phyloP scores from a whole-genome alignment of 2,113 vertebrate species.

The Anoura caudifer region DNA sequence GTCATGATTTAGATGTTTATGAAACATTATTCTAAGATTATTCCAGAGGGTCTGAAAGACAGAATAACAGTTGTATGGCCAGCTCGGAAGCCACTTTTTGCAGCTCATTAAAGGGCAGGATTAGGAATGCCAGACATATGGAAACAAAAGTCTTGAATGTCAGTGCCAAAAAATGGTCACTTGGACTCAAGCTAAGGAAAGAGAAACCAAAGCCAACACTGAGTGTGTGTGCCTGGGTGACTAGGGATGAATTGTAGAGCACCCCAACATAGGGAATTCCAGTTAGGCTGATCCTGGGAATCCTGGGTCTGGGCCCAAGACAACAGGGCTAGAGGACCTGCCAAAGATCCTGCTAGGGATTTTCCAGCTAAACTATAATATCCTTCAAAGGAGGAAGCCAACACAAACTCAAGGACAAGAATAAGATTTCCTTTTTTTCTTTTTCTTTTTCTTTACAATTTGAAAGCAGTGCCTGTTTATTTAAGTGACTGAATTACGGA shows the following conservation, averaged over 20 bases:
- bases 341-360: background rate
- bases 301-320: background rate
- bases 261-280: background rate
- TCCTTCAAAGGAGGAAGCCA: background rate
- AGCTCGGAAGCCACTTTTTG: background rate
- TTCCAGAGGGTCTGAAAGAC: background rate
- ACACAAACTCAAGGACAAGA: background rate
- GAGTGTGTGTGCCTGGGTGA: background rate
- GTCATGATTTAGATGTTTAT: background rate
- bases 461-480: background rate
- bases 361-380: background rate
- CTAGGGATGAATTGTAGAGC: background rate
- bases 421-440: background rate
- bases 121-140: background rate
- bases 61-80: background rate
- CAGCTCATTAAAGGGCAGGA: background rate
- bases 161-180: background rate
- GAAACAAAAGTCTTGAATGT: slow-evolving; percentile 8
- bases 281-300: background rate
- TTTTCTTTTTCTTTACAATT: background rate
- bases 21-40: background rate
- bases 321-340: background rate
- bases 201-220: background rate
- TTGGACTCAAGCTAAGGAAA: background rate
- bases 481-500: background rate